Conservation (phyloP, 2,797 vertebrate genomes). For the Sciurus carolinensis region DNA sequence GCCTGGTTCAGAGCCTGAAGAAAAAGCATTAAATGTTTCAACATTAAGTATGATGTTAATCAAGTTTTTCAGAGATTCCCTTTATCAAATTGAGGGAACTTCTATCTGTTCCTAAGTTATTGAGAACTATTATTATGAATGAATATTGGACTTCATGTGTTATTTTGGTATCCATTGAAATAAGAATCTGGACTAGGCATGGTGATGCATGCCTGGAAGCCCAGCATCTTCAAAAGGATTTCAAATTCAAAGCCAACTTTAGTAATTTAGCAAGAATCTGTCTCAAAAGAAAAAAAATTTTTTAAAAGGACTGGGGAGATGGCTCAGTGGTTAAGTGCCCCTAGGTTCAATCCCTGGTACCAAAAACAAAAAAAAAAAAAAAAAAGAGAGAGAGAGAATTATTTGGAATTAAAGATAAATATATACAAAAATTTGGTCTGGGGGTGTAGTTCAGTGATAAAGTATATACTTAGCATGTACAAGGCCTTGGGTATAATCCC, state of each 20-base stretch:
- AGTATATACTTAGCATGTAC: neutral
- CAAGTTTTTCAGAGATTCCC: neutral
- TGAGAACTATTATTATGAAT: slow-evolving; percentile 59
- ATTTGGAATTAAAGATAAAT: neutral
- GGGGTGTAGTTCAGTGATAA: neutral
- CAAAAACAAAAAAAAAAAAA: too few relatives aligned
- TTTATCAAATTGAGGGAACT: slow-evolving; percentile 26
- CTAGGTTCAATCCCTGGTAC: too few relatives aligned
- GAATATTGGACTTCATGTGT: slow-evolving; percentile 29
- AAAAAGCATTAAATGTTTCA: slow-evolving; percentile 57
- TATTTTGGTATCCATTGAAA: neutral
- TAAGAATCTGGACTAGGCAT: neutral
- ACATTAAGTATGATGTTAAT: slow-evolving; percentile 1
- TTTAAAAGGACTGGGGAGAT: too few relatives aligned
- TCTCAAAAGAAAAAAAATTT: too few relatives aligned
- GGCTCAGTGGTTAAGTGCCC: too few relatives aligned
- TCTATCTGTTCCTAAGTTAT: slow-evolving; percentile 47
- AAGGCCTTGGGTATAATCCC: neutral
- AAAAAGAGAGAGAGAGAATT: neutral
- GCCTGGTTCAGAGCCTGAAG: neutral
- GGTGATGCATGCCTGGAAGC: too few relatives aligned
- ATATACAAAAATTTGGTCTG: neutral
- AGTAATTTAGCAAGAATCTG: too few relatives aligned
- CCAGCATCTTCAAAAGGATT: too few relatives aligned
- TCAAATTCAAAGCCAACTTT: too few relatives aligned